Conservation (phyloP, 2,797 vertebrate genomes). For the Orestias chungarensis region DNA sequence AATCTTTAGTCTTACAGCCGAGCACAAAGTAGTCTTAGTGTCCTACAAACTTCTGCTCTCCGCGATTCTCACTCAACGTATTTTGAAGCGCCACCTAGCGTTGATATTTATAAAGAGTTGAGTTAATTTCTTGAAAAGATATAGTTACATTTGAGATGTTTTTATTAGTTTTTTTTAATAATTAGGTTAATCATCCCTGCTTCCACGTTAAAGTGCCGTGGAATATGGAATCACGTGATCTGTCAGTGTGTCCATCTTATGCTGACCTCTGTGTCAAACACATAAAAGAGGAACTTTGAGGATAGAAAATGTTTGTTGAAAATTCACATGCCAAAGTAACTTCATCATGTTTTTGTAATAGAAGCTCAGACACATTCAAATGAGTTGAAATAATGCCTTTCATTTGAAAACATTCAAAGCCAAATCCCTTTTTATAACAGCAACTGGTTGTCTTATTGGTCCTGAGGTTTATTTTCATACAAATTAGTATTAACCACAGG, state of each 20-base stretch:
- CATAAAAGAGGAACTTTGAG: not conserved
- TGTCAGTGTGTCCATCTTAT: not conserved
- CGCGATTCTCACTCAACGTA: no score
- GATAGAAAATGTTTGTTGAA: not conserved
- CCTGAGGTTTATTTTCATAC: not conserved
- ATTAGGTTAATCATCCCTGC: no score
- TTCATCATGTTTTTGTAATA: not conserved
- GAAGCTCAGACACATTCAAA: not conserved
- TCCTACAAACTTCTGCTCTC: not conserved
- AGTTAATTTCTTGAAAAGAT: not conserved
- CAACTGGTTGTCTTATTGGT: not conserved
- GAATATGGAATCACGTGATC: not conserved
- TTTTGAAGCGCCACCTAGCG: slow-evolving; percentile 7
- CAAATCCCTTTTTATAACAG: not conserved
- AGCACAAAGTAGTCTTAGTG: not conserved
- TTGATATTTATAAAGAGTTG: not conserved
- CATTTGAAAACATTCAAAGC: not conserved
- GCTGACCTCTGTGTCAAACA: not conserved
- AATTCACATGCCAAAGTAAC: not conserved
- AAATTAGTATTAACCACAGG: not conserved
- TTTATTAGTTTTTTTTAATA: no score
- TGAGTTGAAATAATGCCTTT: not conserved
- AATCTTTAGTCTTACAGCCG: not conserved
- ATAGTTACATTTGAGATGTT: not conserved
- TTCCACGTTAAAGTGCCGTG: no score